Percentiles rank a stretch among this genome's conserved stretches.
phyloP scores from a whole-genome alignment of 2,113 vertebrate genomes.

The Gobio gobio region DNA sequence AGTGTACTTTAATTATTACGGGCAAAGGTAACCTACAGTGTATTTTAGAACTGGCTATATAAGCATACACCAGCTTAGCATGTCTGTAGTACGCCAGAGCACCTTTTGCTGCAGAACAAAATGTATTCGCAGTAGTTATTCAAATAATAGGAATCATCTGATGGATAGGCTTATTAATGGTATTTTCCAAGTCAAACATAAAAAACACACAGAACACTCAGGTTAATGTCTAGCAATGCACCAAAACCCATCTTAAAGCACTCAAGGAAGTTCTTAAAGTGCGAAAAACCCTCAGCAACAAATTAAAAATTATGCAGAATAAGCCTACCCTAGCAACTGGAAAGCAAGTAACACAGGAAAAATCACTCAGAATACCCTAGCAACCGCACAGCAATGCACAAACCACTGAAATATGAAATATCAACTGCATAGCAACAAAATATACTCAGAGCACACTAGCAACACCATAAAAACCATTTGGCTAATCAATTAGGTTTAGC shows the following conservation, averaged over 20 bases:
- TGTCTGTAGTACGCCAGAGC: neutral
- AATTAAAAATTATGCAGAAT: neutral
- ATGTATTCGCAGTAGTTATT: neutral
- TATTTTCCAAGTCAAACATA: neutral
- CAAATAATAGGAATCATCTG: neutral
- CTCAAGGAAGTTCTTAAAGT: no score
- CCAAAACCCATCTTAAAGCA: no score
- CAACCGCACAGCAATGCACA: neutral
- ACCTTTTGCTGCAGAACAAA: neutral
- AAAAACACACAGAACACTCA: no score
- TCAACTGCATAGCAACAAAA: neutral
- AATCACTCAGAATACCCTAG: neutral
- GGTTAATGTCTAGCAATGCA: no score
- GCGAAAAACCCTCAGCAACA: no score
- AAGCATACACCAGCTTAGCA: neutral
- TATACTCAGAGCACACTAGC: neutral
- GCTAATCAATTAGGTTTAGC: neutral
- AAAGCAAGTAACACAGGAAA: neutral
- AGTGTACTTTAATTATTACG: neutral
- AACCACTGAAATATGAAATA: neutral
- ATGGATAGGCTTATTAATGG: neutral
- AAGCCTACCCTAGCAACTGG: neutral
- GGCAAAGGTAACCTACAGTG: conserved; percentile 4
- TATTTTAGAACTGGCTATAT: neutral
- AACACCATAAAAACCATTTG: neutral